phyloP scores from a whole-genome alignment of 2,113 vertebrate genomes.

The Apeltes quadracus region DNA sequence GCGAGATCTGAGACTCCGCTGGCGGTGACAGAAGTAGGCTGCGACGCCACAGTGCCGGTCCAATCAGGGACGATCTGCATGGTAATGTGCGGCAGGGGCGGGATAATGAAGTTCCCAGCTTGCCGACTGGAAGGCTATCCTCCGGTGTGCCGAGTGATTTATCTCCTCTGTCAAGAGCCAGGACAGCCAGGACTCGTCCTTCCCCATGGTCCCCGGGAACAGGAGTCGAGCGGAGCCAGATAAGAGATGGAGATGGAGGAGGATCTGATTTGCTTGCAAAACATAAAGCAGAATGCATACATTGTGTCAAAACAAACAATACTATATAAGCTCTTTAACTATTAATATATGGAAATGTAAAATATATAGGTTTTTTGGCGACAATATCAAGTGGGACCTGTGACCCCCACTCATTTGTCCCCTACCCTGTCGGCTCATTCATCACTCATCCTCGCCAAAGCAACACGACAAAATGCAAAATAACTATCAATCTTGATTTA shows the following conservation, averaged over 20 bases:
- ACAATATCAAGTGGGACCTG: conserved; percentile 22
- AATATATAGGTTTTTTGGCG: not conserved
- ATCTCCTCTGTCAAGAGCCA: conserved; percentile 98
- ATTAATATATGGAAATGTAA: not conserved
- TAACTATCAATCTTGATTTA: conserved; percentile 68
- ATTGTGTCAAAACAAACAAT: conserved; percentile 36
- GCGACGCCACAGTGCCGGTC: conserved; percentile 80
- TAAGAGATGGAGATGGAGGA: conserved; percentile 67
- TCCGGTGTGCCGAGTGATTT: conserved; percentile 98
- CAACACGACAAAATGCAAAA: conserved; percentile 61
- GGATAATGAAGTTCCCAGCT: conserved; percentile 99
- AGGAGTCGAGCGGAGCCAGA: conserved; percentile 71
- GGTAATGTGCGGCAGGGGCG: conserved; percentile 96
- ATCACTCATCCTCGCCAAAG: conserved; percentile 67
- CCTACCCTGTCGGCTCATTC: conserved; percentile 55
- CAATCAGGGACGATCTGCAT: conserved; percentile 96
- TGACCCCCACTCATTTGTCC: conserved; percentile 59
- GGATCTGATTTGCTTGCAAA: conserved; percentile 67
- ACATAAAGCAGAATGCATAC: conserved; percentile 61
- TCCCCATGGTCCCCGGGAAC: conserved; percentile 87
- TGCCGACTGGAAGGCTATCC: conserved; percentile 96
- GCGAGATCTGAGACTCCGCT: conserved; percentile 86
- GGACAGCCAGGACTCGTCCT: conserved; percentile 96
- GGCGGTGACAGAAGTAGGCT: conserved; percentile 95
- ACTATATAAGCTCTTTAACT: not conserved